Conservation (phyloP, 2,113 vertebrate genomes). For the Epinephelus moara region DNA sequence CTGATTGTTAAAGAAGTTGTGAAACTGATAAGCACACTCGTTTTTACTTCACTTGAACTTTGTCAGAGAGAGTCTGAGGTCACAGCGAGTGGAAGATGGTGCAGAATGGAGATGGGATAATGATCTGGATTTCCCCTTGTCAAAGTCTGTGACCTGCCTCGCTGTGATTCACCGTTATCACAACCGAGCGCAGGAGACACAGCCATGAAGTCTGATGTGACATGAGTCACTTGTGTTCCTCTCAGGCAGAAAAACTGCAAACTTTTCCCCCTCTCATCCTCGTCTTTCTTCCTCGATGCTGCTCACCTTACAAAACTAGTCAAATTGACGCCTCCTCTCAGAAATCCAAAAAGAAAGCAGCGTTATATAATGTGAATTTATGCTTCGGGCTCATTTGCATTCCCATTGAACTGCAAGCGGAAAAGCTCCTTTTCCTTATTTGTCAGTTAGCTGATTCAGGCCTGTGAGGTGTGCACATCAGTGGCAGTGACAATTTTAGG, state of each 20-base stretch:
- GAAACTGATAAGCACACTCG: conserved; percentile 25
- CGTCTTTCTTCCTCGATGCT: not conserved
- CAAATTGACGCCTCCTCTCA: conserved; percentile 10
- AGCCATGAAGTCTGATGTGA: conserved; percentile 54
- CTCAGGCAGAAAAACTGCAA: conserved; percentile 46
- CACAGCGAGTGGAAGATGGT: conserved; percentile 4
- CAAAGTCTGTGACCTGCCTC: conserved; percentile 62
- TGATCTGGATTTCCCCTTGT: conserved; percentile 49
- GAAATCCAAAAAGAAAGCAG: conserved; percentile 31
- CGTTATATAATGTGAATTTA: conserved; percentile 52
- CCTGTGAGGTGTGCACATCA: conserved; percentile 60
- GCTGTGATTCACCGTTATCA: conserved; percentile 72
- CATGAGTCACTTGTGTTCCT: conserved; percentile 66
- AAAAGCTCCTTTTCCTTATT: conserved; percentile 55
- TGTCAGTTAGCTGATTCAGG: conserved; percentile 28
- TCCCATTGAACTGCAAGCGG: conserved; percentile 25
- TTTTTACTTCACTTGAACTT: conserved; percentile 8
- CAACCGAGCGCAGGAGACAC: conserved; percentile 40
- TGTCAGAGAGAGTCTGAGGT: conserved; percentile 23
- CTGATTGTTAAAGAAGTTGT: not conserved
- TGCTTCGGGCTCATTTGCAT: conserved; percentile 46
- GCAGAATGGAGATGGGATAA: conserved; percentile 36
- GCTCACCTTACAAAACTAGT: conserved; percentile 35
- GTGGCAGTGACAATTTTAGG: conserved; percentile 68
- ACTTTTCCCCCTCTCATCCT: conserved; percentile 29